Evolutionary conservation across 2,797 vertebrate species (phyloP).

Genomic region (Chelmon rostratus): DNA sequence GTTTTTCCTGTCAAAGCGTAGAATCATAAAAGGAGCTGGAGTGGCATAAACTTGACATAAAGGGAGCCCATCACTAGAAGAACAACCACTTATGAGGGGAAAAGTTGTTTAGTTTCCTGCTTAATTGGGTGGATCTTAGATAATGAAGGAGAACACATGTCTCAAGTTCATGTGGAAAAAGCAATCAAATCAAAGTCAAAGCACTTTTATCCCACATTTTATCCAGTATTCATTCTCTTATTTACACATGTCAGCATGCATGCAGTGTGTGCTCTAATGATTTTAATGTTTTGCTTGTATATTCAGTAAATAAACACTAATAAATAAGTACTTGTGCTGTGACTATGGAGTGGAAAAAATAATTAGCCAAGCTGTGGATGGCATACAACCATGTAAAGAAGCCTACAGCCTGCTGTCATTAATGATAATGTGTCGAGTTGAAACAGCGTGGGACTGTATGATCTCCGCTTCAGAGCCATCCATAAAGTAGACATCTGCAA

Average conservation of each 20-base stretch:
- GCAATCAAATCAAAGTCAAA: conserved; percentile 19
- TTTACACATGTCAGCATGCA: neutral
- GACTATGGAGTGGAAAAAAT: conserved; percentile 24
- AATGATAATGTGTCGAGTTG: conserved; percentile 54
- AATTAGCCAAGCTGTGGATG: conserved; percentile 24
- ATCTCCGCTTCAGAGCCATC: conserved; percentile 46
- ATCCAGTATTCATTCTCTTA: conserved; percentile 1
- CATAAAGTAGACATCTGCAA: conserved; percentile 57
- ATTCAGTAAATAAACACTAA: conserved; percentile 1
- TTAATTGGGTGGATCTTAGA: conserved; percentile 74
- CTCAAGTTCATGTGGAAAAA: conserved; percentile 33
- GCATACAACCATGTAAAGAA: conserved; percentile 44
- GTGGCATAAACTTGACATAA: conserved; percentile 73
- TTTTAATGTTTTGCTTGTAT: neutral
- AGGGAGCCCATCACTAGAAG: conserved; percentile 62
- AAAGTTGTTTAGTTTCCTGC: conserved; percentile 57
- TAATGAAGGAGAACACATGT: conserved; percentile 66
- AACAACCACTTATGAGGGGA: conserved; percentile 65
- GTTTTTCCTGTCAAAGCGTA: conserved; percentile 80
- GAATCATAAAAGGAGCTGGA: conserved; percentile 75
- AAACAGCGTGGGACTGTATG: conserved; percentile 51
- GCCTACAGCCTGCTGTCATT: conserved; percentile 56
- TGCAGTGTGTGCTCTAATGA: neutral
- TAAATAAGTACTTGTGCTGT: conserved; percentile 23
- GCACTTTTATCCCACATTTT: neutral